Evolutionary conservation across 2,888 invertebrate genomes (phyloP).

Genomic region (Herminia tarsipennalis): DNA sequence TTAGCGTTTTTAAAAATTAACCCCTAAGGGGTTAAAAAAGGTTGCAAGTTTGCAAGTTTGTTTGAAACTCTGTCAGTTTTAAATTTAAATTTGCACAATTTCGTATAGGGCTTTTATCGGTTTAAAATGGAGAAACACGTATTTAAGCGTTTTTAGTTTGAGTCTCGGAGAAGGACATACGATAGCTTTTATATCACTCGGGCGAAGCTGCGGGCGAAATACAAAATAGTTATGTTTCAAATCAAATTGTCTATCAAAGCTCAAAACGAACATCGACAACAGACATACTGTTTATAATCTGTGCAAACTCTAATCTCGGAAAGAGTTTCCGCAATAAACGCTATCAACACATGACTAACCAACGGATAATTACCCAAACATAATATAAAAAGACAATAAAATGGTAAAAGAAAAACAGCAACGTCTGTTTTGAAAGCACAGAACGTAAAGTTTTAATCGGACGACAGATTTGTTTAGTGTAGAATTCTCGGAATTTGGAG

Average conservation of each 20-base stretch:
- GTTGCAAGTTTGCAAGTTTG: no score
- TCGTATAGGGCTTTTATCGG: no score
- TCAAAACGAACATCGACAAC: conserved; percentile 6
- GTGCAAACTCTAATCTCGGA: conserved; percentile 1
- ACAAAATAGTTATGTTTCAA: conserved; percentile 1
- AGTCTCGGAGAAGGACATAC: no score
- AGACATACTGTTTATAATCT: conserved; percentile 10
- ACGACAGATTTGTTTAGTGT: conserved; percentile 31
- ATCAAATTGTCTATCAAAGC: conserved; percentile 4
- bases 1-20: no score
- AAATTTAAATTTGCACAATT: no score
- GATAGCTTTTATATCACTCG: no score
- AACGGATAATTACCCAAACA: conserved; percentile 16
- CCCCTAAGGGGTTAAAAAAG: no score
- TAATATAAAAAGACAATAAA: conserved; percentile 16
- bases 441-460: conserved; percentile 22
- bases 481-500: conserved; percentile 22
- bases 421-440: conserved; percentile 4
- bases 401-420: conserved; percentile 8
- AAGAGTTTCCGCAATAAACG: conserved; percentile 1
- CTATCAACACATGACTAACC: conserved; percentile 2
- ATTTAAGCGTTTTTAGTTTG: no score
- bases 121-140: no score
- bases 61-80: no score
- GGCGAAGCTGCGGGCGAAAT: no score